Evolutionary conservation across 2,888 invertebrate genomes (phyloP).

Genomic region (Eupeodes latifasciatus): DNA sequence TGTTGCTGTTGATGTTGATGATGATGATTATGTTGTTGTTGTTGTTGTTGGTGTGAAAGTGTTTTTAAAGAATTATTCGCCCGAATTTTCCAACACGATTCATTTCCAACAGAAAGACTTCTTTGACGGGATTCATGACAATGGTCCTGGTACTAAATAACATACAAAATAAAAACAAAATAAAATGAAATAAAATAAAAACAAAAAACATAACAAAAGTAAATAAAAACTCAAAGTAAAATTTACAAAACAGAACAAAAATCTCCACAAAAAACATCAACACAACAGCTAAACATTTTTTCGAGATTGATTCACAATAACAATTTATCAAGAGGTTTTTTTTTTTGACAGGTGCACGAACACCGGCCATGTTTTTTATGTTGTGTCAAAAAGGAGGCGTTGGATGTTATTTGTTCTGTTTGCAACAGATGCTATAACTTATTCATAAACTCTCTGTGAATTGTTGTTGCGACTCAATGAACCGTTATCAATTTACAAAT

Average conservation of each 20-base stretch:
- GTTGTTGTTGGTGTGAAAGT: conserved; percentile 61
- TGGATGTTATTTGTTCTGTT: no score
- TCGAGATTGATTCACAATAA: conserved; percentile 37
- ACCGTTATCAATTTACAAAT: background rate
- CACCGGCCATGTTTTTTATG: background rate
- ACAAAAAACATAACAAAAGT: conserved; percentile 62
- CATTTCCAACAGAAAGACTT: conserved; percentile 84
- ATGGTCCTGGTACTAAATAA: conserved; percentile 82
- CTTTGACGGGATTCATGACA: conserved; percentile 83
- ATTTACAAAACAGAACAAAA: conserved; percentile 24
- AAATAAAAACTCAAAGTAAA: conserved; percentile 51
- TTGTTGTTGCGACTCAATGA: conserved; percentile 16
- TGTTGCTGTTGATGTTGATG: conserved; percentile 74
- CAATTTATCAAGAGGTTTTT: conserved; percentile 72
- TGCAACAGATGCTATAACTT: no score
- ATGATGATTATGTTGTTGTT: conserved; percentile 70
- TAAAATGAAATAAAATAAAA: conserved; percentile 65
- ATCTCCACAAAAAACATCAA: conserved; percentile 70
- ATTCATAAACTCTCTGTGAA: background rate
- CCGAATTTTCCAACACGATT: conserved; percentile 82
- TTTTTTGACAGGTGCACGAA: conserved; percentile 40
- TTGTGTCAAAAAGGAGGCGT: background rate
- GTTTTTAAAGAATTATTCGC: conserved; percentile 73
- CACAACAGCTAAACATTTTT: conserved; percentile 21
- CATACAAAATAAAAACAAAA: conserved; percentile 68